Percentiles rank a stretch among this genome's conserved stretches.
phyloP scores from a whole-genome alignment of 2,888 invertebrate genomes.

The Sclerodermus sp. region DNA sequence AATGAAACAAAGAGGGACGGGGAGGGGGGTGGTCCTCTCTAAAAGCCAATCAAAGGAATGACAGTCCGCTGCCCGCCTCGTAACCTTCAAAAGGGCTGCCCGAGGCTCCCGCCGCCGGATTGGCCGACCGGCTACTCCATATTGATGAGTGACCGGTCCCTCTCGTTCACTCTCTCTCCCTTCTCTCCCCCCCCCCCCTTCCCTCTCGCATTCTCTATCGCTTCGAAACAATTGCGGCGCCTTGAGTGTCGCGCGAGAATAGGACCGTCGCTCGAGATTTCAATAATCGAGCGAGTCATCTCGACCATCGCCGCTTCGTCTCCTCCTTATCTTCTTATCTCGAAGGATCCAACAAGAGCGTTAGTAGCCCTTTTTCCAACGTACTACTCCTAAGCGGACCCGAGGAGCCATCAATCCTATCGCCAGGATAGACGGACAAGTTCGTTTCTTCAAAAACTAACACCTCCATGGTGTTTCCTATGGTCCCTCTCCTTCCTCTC shows the following conservation, averaged over 20 bases:
- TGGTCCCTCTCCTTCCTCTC: too few relatives aligned
- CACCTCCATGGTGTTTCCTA: too few relatives aligned
- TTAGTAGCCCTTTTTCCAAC: too few relatives aligned
- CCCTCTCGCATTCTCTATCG: constrained; percentile 13
- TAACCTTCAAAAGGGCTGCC: constrained; percentile 53
- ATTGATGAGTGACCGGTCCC: constrained; percentile 51
- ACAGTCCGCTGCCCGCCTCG: constrained; percentile 51
- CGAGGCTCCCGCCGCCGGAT: constrained; percentile 46
- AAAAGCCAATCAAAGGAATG: constrained; percentile 58
- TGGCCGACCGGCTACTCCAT: constrained; percentile 50
- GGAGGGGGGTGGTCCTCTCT: constrained; percentile 41
- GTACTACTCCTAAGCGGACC: too few relatives aligned
- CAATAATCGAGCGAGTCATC: constrained; percentile 19
- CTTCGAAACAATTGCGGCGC: constrained; percentile 34
- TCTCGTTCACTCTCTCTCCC: constrained; percentile 24
- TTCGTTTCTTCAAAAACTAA: too few relatives aligned
- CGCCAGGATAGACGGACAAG: too few relatives aligned
- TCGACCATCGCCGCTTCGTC: neutral
- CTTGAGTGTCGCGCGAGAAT: constrained; percentile 17
- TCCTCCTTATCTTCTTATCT: too few relatives aligned
- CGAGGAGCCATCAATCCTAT: too few relatives aligned
- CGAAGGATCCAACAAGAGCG: too few relatives aligned
- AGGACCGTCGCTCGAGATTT: constrained; percentile 25
- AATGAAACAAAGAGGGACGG: constrained; percentile 32
- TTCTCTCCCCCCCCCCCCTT: constrained; percentile 15